Evolutionary conservation across 2,888 invertebrate genomes (phyloP), one percentile per base, ranked within the genome.

Genomic region (Elegia similella): DNA sequence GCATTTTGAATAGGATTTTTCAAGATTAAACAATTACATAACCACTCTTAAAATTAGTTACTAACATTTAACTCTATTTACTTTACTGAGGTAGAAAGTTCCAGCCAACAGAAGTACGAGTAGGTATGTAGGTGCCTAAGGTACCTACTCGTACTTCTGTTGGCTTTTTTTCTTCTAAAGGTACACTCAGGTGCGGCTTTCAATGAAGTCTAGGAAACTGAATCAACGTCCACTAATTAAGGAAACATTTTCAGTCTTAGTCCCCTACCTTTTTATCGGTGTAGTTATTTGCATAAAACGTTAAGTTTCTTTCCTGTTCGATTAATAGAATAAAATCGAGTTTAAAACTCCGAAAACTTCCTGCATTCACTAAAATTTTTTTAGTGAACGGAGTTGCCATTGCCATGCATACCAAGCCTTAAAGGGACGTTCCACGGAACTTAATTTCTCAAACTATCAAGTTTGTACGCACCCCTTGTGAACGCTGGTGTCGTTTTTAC

Each of bases 261-360:
- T 17, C 16, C 10, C 6, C 44, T 44, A 12, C 8, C 23, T 23
- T 3, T 23, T 3, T 23, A 23, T 23, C 23, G 23, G 53, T 52
- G n/a, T n/a, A 38, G 48, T 48, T 34, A 46, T 10, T 23, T 2
- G 32, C 30, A 15, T 15, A 44, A 16, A 44, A 44, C 6, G 10
- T 54, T 44, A 34, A 38, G 16, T 44, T 44, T 16, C 16, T 44
- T 17, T 44, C 44, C 44, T 44, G 55, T n/a, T 50, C 30, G 30
- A 42, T 56, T 34, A 38, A 38, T 34, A 30, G 23, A 42, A 34
- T 43, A 50, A 55, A 50, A 52, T 13, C 32, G 17, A 42, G 7
- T 44, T n/a, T 53, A 15, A 48, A 30, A 30, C 7, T 8, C 13
- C 29, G 15, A 29, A 48, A 13, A 48, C 47, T 48, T 48, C 47